Base-by-base conservation (phyloP, 2,113 vertebrate genomes). In the Bagarius yarrelli region DNA sequence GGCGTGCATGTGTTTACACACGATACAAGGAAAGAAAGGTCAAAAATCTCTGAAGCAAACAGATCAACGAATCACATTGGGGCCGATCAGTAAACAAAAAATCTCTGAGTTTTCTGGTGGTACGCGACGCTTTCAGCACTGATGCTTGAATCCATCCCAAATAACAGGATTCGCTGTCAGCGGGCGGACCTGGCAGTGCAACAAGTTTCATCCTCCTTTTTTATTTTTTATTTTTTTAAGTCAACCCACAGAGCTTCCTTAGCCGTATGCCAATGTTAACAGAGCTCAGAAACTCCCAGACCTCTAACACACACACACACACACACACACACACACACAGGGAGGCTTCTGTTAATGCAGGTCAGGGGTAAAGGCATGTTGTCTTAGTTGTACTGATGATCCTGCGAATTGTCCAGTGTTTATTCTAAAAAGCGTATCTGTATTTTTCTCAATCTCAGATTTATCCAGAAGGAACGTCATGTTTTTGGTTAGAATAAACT, bases 181-280 rank as follows among this genome's bases (percentile, higher is more conserved):
- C 11, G 55, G 23, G 53, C 11, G 32, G 52, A 8, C 15, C 36
- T 67, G 5, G 18, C 57, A 40, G 59, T 63, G 25, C 69, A 79
- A 63, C 32, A 57, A 56, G 34, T 56, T 61, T 82, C 47, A 76
- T 80, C 81, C 84, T 82, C 80, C n/a, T n/a, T n/a, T n/a, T n/a
- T n/a, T n/a, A n/a, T n/a, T n/a, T n/a, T n/a, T n/a, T n/a, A n/a
- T n/a, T 82, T 82, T 76, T 82, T 70, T 82, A 15, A 3, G 53
- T 82, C 76, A 85, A 53, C 84, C 64, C 73, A 25, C n/a, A 57
- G 50, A 67, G 47, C 57, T 85, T 78, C 66, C 30, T 8, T 40
- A 79, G 76, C 60, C 21, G 66, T 77, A 85, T 66, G 72, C 72
- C 84, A 83, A 83, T 81, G 83, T 82, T 82, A 85, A 60, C 59